Conservation (phyloP, 2,888 invertebrate species). For the Philaethria dido region DNA sequence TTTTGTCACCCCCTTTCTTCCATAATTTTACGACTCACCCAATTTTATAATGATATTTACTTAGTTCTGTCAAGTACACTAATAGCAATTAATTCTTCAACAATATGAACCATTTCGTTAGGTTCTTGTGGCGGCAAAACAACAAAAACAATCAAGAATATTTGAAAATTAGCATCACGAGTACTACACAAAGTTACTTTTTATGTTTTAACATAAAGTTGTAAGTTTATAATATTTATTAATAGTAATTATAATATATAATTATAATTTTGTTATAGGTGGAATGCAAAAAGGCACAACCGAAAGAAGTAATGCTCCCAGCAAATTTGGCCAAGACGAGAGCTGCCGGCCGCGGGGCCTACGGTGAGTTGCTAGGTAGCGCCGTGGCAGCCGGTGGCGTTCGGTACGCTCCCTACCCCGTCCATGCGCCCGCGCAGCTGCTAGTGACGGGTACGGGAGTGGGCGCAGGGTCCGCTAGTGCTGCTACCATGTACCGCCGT, state of each 20-base stretch:
- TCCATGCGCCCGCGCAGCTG: slow-evolving; percentile 81
- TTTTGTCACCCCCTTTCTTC: slow-evolving; percentile 75
- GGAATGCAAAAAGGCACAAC: slow-evolving; percentile 99
- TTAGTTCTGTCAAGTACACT: slow-evolving; percentile 62
- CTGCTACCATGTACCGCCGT: slow-evolving; percentile 72
- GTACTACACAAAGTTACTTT: neutral
- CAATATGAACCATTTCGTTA: slow-evolving; percentile 34
- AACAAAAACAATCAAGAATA: slow-evolving; percentile 28
- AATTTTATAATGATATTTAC: slow-evolving; percentile 63
- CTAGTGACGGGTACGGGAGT: slow-evolving; percentile 70
- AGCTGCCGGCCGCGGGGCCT: slow-evolving; percentile 97
- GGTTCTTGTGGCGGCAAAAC: slow-evolving; percentile 30
- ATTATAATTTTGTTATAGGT: slow-evolving; percentile 86
- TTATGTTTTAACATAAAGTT: neutral
- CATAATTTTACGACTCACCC: slow-evolving; percentile 73
- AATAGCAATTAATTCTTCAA: slow-evolving; percentile 50
- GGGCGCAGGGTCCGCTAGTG: slow-evolving; percentile 63
- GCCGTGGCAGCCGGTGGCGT: slow-evolving; percentile 83
- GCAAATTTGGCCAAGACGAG: slow-evolving; percentile 97
- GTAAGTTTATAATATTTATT: neutral
- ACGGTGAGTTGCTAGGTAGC: slow-evolving; percentile 98
- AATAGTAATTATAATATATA: too few relatives aligned
- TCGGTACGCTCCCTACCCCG: slow-evolving; percentile 86
- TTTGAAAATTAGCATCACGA: slow-evolving; percentile 5
- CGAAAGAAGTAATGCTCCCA: slow-evolving; percentile 99